A percentile compares a stretch with the other conserved stretches of the same genome.
phyloP scores from a whole-genome alignment of 2,797 vertebrate genomes.

The Arremon aurantiirostris region DNA sequence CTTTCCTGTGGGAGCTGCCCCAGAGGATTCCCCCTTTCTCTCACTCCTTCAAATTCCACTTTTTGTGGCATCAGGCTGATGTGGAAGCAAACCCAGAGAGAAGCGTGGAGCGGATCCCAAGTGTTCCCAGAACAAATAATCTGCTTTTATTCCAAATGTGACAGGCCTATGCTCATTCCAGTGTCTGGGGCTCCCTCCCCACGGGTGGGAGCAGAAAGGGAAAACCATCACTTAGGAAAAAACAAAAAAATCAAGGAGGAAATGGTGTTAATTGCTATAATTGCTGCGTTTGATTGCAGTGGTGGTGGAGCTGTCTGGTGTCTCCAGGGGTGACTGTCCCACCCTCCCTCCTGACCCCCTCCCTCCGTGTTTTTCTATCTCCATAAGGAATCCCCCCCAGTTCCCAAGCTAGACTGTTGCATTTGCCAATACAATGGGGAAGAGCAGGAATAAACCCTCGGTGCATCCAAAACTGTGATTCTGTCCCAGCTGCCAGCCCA shows the following conservation, averaged over 20 bases:
- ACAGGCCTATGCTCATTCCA: rapidly evolving
- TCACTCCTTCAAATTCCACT: not conserved
- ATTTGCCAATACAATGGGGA: conserved; percentile 62
- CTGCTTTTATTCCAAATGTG: rapidly evolving
- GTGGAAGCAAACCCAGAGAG: not conserved
- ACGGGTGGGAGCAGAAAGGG: not conserved
- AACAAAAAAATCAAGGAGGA: not conserved
- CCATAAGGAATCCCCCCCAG: not conserved
- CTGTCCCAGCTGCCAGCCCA: not conserved
- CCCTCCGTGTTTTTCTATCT: not conserved
- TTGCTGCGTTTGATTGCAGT: not conserved
- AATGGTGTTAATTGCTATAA: not conserved
- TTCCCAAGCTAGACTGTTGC: conserved; percentile 59
- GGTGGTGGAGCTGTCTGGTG: not conserved
- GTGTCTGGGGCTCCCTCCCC: not conserved
- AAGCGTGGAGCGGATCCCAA: rapidly evolving
- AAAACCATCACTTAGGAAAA: not conserved
- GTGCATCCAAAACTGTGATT: conserved; percentile 62
- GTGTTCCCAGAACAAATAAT: not conserved
- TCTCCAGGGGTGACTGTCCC: not conserved
- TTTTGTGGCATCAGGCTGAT: not conserved
- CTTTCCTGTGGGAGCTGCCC: rapidly evolving
- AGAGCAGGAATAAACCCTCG: conserved; percentile 23
- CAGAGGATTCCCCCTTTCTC: not conserved
- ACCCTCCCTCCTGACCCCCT: not conserved